phyloP scores from a whole-genome alignment of 35 echinoderm and acorn worm species.

The Nesometra sesokonis region DNA sequence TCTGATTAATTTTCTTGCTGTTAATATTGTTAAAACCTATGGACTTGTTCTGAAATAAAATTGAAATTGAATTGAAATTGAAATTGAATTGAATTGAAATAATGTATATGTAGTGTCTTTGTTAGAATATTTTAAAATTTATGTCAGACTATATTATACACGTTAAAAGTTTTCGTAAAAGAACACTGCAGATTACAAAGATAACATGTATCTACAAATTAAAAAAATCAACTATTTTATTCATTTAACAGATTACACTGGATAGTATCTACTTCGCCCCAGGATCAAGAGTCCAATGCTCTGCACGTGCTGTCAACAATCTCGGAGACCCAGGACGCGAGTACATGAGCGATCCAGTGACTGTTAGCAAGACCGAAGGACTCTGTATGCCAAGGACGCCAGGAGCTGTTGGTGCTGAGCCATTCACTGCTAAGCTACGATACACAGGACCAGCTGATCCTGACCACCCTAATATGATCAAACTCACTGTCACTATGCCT shows the following conservation, averaged over 20 bases:
- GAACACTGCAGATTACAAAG: no score
- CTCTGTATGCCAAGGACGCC: constrained; percentile 72
- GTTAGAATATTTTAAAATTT: no score
- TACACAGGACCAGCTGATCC: constrained; percentile 83
- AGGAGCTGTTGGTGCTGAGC: constrained; percentile 84
- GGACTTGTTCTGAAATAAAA: no score
- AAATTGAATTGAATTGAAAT: no score
- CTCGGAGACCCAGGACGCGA: constrained; percentile 75
- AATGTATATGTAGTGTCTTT: no score
- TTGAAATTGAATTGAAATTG: no score
- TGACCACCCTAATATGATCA: constrained; percentile 82
- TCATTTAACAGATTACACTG: constrained; percentile 60
- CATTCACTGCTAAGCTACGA: constrained; percentile 82
- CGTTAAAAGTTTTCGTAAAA: no score
- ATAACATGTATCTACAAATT: no score
- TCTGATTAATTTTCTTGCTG: no score
- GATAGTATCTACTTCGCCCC: constrained; percentile 99
- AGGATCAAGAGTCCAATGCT: constrained; percentile 75
- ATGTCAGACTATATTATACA: no score
- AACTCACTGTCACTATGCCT: constrained; percentile 93
- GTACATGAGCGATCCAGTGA: constrained; percentile 37
- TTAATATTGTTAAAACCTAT: no score
- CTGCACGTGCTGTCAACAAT: constrained; percentile 66
- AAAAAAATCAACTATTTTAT: no score
- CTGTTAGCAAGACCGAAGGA: constrained; percentile 56